Base-by-base conservation (phyloP, 2,888 invertebrate species). In the Brenthis hecate region DNA sequence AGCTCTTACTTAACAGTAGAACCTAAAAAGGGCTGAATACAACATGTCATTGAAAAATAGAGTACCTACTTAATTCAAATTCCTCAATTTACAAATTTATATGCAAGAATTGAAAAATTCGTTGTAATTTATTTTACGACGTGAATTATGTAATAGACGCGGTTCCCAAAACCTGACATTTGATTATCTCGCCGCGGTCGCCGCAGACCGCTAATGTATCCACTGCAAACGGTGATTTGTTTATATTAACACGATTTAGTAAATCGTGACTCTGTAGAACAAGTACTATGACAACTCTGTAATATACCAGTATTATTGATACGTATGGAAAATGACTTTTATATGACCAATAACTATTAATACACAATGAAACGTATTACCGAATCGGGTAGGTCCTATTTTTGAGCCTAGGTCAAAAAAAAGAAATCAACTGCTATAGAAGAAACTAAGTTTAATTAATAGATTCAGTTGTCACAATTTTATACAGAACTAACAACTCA, bases 121-220 rank as follows among this genome's bases (percentile, higher is more conserved):
- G 3, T 32, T 61, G 50, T n/a, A 50, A 51, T 53, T 36, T 3
- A 61, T 6, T 36, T 19, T 19, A 36, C 14, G 2, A 11, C 6
- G 43, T 19, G 19, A 62, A 43, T 53, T 36, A 53, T 36, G 36
- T 16, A 62, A 66, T 56, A 67, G 70, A 69, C 70, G 50, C 55
- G 61, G 36, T 65, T 71, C 68, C 71, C 71, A 69, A 76, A 74
- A 75, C 65, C 74, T 80, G 84, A 87, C 88, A 88, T 88, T 88
- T 86, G 73, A 76, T 85, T 87, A 86, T 87, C 85, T 74, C 66
- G 48, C 81, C 68, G 48, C 56, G 23, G n/a, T 56, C 60, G 2
- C 65, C 57, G 62, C 83, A 85, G 85, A 87, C 58, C 57, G 62
- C 83, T 85, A 86, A 87, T 86, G 85, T 85, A 82, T 47, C 62